Evolutionary conservation across 2,797 vertebrate species (phyloP), one percentile per base, ranked within the genome.

Genomic region (Hippopotamyrus pictus): DNA sequence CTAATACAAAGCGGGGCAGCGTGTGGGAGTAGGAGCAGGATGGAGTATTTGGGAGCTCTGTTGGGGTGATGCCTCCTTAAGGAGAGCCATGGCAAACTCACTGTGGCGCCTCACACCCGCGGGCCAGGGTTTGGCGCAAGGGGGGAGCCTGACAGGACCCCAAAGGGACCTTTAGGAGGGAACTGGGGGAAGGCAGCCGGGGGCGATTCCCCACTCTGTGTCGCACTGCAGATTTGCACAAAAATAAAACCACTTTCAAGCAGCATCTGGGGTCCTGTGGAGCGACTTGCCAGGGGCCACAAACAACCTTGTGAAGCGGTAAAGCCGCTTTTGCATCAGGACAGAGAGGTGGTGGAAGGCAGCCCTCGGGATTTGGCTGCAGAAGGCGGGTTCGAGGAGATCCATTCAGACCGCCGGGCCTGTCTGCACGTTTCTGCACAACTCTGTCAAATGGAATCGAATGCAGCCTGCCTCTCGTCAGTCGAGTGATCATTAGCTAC

Each of bases 101-200:
- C 8, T 1, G 29, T 3, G 19, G n/a, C 17, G 2, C 17, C 25
- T 29, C 3, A 3, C 46, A 7, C 50, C 50, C 33, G 7, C 2
- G 29, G 37, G 41, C 50, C 76, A 48, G 89, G 69, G 57, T 2
- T 7, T 44, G 37, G 8, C 1, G 54, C 9, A 37, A 37, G 25
- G 25, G 46, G 84, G 48, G 5, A 41, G 33, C 12, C 41, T 29
- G 82, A 87, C 19, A 88, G 92, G 91, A 65, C 90, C 91, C 92
- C 91, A 91, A 91, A 46, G 93, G 92, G 92, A 65, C 25, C 86
- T 90, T 88, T 89, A 86, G 89, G 57, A 76, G 82, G 46, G 89
- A 90, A 90, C 51, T 91, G 88, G 88, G 92, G 88, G 93, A 89
- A 89, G 93, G 91, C 93, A 94, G 92, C 94, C 93, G 92, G 91